Evolutionary conservation across 2,888 invertebrate genomes (phyloP), one percentile per base, ranked within the genome.

Genomic region (Anorthoa munda): DNA sequence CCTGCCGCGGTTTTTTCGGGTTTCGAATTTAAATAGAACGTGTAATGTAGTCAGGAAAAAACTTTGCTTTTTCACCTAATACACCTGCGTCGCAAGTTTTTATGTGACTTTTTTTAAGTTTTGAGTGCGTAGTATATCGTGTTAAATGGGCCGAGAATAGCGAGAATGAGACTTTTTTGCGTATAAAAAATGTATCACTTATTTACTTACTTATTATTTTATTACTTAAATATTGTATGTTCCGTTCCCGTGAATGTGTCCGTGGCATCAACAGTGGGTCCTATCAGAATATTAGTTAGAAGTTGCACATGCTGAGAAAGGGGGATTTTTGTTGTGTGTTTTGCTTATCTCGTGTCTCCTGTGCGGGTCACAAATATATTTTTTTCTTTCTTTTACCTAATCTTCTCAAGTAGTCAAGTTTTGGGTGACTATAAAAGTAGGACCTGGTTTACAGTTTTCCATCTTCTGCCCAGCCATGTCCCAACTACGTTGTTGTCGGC

Each of bases 1-100:
- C 72, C 31, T 60, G 53, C 46, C 67, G 78, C 50, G 75, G 81
- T 82, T 81, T 81, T 77, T 83, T 81, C 56, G 72, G 72, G 72
- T 56, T 81, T 66, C 72, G 60, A 75, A 75, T 75, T 79, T 76
- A 79, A 77, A 83, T 72, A 75, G 75, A 69, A 70, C 67, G 61
- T 23, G 75, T 70, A 68, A 81, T 77, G 72, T 79, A 75, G 61
- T 72, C 72, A 55, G 17, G 39, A 71, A 73, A 72, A 81, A 73
- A 72, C 65, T 77, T 74, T 79, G 31, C 56, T 65, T 75, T 73
- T 82, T 15, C 56, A 66, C 75, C 56, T 72, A 65, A 70, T 72
- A 78, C 66, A 74, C 79, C 79, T 82, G n/a, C 23, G 69, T 67
- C 58, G 53, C 61, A 58, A 63, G 73, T 68, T 81, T 72, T 78